These are phyloP conservation scores for Telmatochromis bifrenatus DNA, from an alignment of 2,113 vertebrate species.

Conservation along the genomic window DNA sequence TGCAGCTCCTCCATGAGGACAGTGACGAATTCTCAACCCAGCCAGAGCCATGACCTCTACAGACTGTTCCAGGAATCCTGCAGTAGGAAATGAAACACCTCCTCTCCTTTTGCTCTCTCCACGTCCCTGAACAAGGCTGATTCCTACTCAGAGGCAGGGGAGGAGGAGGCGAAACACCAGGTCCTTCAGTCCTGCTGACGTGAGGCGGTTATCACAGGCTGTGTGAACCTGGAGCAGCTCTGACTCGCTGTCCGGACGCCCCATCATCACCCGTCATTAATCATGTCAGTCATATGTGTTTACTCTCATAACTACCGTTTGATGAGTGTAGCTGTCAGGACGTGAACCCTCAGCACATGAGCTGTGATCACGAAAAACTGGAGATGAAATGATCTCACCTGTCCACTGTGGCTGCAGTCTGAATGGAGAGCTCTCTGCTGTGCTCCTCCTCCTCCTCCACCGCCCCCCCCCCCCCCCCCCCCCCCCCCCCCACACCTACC, in stretches of 20 bases:
- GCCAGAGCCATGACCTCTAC: not conserved
- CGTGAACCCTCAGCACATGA: not conserved
- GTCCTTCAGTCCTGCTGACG: not conserved
- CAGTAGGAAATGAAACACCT: not conserved
- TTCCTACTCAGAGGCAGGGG: not conserved
- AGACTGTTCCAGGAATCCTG: not conserved
- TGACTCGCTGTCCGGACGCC: not conserved
- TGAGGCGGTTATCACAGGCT: not conserved
- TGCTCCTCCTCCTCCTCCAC: too few species aligned
- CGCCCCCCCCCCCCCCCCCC: too few species aligned
- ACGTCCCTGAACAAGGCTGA: not conserved
- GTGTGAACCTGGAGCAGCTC: not conserved
- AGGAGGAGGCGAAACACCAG: not conserved
- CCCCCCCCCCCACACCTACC: too few species aligned
- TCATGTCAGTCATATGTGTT: not conserved
- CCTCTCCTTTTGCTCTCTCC: not conserved
- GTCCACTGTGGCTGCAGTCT: not conserved
- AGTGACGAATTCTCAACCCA: not conserved
- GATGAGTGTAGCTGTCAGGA: not conserved
- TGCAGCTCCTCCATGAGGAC: not conserved
- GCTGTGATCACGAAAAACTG: not conserved
- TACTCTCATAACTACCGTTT: not conserved
- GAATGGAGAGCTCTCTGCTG: not conserved
- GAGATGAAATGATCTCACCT: not conserved
- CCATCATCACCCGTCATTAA: not conserved